Percentiles rank a stretch among this genome's conserved stretches.
phyloP scores from a whole-genome alignment of 2,113 vertebrate species.

The Murina feae region DNA sequence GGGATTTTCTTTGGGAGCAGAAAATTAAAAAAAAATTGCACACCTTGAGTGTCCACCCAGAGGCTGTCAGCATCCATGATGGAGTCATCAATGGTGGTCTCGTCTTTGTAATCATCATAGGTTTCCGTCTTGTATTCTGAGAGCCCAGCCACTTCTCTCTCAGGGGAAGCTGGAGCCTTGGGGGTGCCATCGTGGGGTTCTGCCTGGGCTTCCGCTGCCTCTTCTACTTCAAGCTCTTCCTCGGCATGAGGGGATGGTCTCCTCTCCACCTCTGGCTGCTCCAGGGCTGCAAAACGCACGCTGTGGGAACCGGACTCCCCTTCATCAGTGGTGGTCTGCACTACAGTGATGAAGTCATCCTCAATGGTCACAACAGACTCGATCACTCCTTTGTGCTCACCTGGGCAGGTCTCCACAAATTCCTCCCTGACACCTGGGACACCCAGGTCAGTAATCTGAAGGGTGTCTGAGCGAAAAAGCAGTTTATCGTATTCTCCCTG shows the following conservation, averaged over 20 bases:
- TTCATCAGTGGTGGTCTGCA: conserved; percentile 94
- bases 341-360: conserved; percentile 97
- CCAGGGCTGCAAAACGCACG: conserved; percentile 90
- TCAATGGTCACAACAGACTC: conserved; percentile 97
- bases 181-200: conserved; percentile 84
- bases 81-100: conserved; percentile 98
- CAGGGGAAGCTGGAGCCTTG: conserved; percentile 84
- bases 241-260: conserved; percentile 77
- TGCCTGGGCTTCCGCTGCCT: conserved; percentile 82
- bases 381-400: conserved; percentile 87
- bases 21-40: conserved; percentile 78
- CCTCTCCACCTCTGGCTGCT: conserved; percentile 81
- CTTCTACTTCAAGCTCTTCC: conserved; percentile 73
- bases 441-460: conserved; percentile 72
- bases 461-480: conserved; percentile 75
- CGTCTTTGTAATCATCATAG: conserved; percentile 94
- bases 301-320: conserved; percentile 92
- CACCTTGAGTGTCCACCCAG: conserved; percentile 98
- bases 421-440: conserved; percentile 63
- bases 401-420: conserved; percentile 67
- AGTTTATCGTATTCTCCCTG: conserved; percentile 78
- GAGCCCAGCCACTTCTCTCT: conserved; percentile 81
- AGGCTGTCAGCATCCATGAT: conserved; percentile 96
- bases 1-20: conserved; percentile 68
- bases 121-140: conserved; percentile 91